These are phyloP conservation scores for Lysiphlebus fabarum DNA, from an alignment of 1,140 invertebrate species.

Conservation along the genomic window DNA sequence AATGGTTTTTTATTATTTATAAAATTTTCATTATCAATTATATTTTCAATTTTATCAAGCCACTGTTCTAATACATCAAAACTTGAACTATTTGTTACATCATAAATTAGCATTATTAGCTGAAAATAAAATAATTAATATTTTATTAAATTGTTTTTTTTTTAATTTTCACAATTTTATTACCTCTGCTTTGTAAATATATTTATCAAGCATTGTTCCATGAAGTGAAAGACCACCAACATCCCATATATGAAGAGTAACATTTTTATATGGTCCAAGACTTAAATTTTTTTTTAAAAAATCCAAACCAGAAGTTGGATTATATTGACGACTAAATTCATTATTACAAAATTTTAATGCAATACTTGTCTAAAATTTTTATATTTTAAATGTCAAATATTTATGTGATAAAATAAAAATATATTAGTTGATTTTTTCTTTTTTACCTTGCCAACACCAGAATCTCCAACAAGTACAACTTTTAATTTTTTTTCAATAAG, in stretches of 20 bases:
- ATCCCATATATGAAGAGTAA: conserved; percentile 79
- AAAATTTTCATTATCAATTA: conserved; percentile 39
- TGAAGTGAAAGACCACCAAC: conserved; percentile 73
- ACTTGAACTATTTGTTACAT: conserved; percentile 77
- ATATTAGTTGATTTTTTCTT: conserved; percentile 2
- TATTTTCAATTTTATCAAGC: conserved; percentile 65
- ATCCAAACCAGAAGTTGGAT: conserved; percentile 76
- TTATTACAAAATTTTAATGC: conserved; percentile 70
- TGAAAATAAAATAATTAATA: conserved; percentile 47
- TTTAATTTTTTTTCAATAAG: conserved; percentile 71
- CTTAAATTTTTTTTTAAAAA: conserved; percentile 71
- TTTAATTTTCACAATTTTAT: conserved; percentile 28
- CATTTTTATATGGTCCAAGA: conserved; percentile 66
- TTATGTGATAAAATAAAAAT: conserved; percentile 17
- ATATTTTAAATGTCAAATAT: conserved; percentile 18
- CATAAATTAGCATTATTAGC: conserved; percentile 82
- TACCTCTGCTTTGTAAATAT: conserved; percentile 77
- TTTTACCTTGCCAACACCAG: conserved; percentile 78
- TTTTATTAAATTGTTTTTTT: background rate
- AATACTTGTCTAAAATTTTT: conserved; percentile 63
- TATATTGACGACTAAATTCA: conserved; percentile 72
- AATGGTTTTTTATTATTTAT: conserved; percentile 60
- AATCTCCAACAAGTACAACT: conserved; percentile 77
- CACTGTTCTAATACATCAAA: conserved; percentile 77
- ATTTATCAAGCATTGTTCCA: conserved; percentile 80